These are phyloP conservation scores for Cabera pusaria DNA, from an alignment of 2,888 invertebrate genomes.

Conservation along the genomic window DNA sequence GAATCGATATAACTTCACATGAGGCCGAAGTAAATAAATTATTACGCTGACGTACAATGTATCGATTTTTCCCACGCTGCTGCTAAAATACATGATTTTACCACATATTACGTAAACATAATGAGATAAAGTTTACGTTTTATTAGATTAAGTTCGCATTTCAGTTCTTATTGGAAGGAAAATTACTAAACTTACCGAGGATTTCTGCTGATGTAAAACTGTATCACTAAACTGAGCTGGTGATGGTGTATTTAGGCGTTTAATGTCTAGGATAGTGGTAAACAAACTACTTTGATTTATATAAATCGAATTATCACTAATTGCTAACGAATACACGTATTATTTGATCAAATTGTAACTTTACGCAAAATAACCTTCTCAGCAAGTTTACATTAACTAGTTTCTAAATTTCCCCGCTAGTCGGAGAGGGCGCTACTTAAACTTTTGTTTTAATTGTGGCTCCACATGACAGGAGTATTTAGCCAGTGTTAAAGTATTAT, in stretches of 20 bases:
- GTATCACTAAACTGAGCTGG: conserved; percentile 8
- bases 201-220: conserved; percentile 24
- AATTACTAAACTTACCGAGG: conserved; percentile 41
- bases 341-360: too few relatives aligned
- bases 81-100: neutral
- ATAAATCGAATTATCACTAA: conserved; percentile 1
- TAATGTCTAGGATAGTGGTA: too few relatives aligned
- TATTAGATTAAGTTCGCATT: neutral
- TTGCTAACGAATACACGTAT: too few relatives aligned
- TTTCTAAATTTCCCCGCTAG: too few relatives aligned
- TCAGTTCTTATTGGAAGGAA: conserved; percentile 32
- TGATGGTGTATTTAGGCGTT: neutral
- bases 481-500: too few relatives aligned
- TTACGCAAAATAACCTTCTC: too few relatives aligned
- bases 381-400: too few relatives aligned
- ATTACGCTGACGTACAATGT: conserved; percentile 22
- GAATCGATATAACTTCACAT: conserved; percentile 38
- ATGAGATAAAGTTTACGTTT: conserved; percentile 10
- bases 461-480: too few relatives aligned
- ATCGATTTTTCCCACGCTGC: conserved; percentile 29
- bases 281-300: neutral
- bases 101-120: neutral
- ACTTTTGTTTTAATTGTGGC: too few relatives aligned
- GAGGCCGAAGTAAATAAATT: conserved; percentile 40
- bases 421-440: too few relatives aligned